Evolutionary conservation across 2,888 invertebrate genomes (phyloP).

Genomic region (Yponomeuta cagnagella): DNA sequence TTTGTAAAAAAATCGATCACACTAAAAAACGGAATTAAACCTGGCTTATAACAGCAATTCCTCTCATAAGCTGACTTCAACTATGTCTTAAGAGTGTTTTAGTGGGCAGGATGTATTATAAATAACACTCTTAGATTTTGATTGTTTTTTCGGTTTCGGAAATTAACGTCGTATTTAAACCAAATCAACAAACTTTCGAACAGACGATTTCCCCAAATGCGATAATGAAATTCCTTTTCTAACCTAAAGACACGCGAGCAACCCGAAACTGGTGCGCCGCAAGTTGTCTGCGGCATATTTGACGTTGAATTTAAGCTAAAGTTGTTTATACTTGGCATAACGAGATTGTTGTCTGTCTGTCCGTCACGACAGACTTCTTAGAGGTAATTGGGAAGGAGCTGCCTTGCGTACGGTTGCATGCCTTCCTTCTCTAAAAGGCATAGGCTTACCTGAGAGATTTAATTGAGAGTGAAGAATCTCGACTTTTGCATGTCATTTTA

Average conservation of each 20-base stretch:
- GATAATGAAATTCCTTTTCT: neutral
- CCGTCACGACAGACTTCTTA: neutral
- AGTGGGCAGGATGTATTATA: too few species aligned
- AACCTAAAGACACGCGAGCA: neutral
- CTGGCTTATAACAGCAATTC: too few species aligned
- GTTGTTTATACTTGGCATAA: neutral
- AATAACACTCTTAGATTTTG: too few species aligned
- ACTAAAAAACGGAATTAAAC: too few species aligned
- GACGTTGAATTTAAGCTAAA: neutral
- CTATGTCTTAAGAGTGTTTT: too few species aligned
- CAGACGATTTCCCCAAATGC: neutral
- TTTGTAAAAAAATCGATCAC: too few species aligned
- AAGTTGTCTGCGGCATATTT: neutral
- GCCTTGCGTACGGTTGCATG: neutral
- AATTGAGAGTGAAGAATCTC: too few species aligned
- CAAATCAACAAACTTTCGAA: too few species aligned
- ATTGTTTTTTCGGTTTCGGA: too few species aligned
- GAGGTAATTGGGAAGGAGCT: neutral
- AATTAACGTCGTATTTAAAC: too few species aligned
- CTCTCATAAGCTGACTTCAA: too few species aligned
- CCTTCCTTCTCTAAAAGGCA: neutral
- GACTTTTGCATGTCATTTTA: too few species aligned
- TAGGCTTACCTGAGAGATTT: neutral
- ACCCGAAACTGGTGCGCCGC: neutral
- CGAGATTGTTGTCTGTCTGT: neutral